Base-by-base conservation (phyloP, 2,888 invertebrate genomes). In the Tipula lateralis region DNA sequence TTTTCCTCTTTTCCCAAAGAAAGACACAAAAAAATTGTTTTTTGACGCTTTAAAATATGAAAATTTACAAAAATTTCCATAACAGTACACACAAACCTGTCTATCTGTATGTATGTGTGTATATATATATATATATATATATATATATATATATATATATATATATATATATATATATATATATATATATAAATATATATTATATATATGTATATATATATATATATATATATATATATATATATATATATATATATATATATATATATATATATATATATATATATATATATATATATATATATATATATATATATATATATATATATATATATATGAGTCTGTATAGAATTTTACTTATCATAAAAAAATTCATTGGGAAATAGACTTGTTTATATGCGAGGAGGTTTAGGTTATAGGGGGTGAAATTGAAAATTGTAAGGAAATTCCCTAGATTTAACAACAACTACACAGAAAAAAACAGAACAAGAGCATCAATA, bases 1-100 rank as follows among this genome's bases (percentile, higher is more conserved):
- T 44, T 44, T 44, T 66, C 66, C 66, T 24, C 66, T 66, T 19
- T 66, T 66, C 24, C 24, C 2, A 24, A 19, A 66, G 24, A 66
- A 66, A 66, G 7, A 24, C 66, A 66, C 12, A 9, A 66, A 24
- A 66, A 66, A 66, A 66, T 12, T 19, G 19, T 66, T 66, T 66
- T 32, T 66, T 66, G 66, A 66, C 24, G 24, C 66, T 66, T 66
- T 66, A 66, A 66, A 66, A 66, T 66, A 66, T 66, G 66, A 66
- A 24, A 66, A 66, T 44, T 44, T 16, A 44, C 16, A 24, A 66
- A 16, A 44, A 44, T 16, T 36, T 44, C 24, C 66, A 66, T 12
- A 66, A 9, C 66, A 66, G 66, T 66, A 66, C 24, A 66, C 66
- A 66, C 66, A 66, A 24, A 66, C 24, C 2, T n/a, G n/a, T 44